These are phyloP conservation scores for Acanthacorydalis orientalis DNA, from an alignment of 2,888 invertebrate genomes.

Conservation along the genomic window DNA sequence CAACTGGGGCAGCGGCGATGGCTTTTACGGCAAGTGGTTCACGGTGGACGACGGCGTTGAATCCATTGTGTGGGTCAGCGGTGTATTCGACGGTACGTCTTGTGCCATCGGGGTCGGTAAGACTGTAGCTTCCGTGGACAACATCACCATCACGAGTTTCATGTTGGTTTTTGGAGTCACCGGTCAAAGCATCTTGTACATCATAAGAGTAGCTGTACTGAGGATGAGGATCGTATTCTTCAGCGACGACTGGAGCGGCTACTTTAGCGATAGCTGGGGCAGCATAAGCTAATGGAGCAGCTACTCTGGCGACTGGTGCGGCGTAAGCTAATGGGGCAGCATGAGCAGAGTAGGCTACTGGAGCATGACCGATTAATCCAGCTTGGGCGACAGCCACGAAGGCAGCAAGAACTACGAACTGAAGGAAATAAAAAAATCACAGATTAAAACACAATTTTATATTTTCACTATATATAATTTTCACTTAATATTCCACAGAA, in stretches of 20 bases:
- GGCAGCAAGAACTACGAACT: conserved; percentile 15
- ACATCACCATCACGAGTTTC: conserved; percentile 27
- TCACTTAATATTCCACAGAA: too few relatives aligned
- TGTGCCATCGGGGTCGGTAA: conserved; percentile 29
- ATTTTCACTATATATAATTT: too few relatives aligned
- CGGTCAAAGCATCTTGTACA: conserved; percentile 35
- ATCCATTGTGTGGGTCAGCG: conserved; percentile 3
- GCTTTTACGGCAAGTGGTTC: neutral
- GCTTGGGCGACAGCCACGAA: conserved; percentile 14
- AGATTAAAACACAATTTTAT: neutral
- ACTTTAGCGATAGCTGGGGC: conserved; percentile 3
- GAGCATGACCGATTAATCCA: conserved; percentile 9
- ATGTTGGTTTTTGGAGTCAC: conserved; percentile 29
- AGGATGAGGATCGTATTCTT: conserved; percentile 16
- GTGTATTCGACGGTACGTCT: conserved; percentile 31
- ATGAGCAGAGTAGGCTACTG: neutral
- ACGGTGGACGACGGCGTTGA: conserved; percentile 14
- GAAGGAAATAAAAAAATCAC: conserved; percentile 1
- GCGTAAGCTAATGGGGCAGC: conserved; percentile 2
- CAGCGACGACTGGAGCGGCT: conserved; percentile 8
- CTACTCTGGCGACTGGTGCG: conserved; percentile 5
- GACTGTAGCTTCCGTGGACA: conserved; percentile 28
- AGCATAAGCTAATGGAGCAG: conserved; percentile 1
- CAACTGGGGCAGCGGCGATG: conserved; percentile 9
- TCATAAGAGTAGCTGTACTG: conserved; percentile 32